Evolutionary conservation across 2,797 vertebrate species (phyloP), one percentile per base, ranked within the genome.

Genomic region (Diplodus sargus): DNA sequence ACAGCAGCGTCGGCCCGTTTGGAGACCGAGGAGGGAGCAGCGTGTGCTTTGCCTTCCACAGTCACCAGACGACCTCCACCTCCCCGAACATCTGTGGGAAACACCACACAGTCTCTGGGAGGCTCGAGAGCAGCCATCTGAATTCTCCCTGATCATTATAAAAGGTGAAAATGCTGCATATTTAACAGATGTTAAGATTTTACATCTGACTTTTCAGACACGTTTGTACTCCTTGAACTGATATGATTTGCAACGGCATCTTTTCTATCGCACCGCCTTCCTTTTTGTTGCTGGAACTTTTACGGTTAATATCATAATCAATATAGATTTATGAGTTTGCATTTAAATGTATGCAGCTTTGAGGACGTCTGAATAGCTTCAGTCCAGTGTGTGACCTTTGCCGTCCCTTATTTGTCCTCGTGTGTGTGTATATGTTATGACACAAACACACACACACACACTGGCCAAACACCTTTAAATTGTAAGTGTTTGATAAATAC

Each of bases 1-100:
- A 86, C 81, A 64, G 60, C 30, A 70, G 81, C 12, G 51, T 59
- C 49, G 74, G 60, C 56, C 70, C 72, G 75, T 88, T 85, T 89
- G 87, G 89, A 87, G 85, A 74, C 34, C 23, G 5, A 23, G 23
- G n/a, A 72, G 59, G 59, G 70, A 83, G 63, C 52, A 74, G 70
- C 20, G 6, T 23, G 70, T 25, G 62, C 52, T 80, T 64, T 59
- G 22, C 54, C 79, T 70, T 25, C 34, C 65, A 74, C 67, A 51
- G 12, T 49, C 58, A 54, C 30, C 60, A 56, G 20, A 74, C 48
- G 20, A 74, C 48, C 52, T 56, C 39, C 14, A 22, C 75, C 17
- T 45, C 18, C 12, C 48, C 45, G 11, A 70, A 48, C 70, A 49
- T 59, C n/a, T 42, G 15, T 52, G 15, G 9, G 12, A 58, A 2